phyloP scores from a whole-genome alignment of 2,797 vertebrate genomes.

The Periparus ater region DNA sequence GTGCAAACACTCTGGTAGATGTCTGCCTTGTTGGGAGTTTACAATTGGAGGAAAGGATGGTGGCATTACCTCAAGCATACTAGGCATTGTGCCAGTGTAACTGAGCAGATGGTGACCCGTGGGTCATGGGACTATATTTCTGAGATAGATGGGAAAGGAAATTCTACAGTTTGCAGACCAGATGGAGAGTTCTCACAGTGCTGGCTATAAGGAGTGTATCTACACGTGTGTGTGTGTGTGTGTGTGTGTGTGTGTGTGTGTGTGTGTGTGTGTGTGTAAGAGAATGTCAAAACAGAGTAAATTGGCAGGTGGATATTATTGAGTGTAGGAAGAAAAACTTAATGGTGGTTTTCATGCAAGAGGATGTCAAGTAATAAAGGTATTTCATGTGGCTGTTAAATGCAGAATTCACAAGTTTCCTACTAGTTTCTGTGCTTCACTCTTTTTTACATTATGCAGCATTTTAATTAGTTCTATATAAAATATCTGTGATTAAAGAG shows the following conservation, averaged over 20 bases:
- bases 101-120: conserved; percentile 87
- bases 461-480: neutral
- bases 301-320: conserved; percentile 19
- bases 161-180: conserved; percentile 73
- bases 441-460: neutral
- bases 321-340: neutral
- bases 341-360: neutral
- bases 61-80: conserved; percentile 76
- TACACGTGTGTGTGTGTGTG: neutral
- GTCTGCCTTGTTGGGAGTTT: conserved; percentile 72
- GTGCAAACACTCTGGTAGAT: conserved; percentile 73
- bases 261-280: neutral
- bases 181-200: conserved; percentile 73
- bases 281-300: conserved; percentile 38
- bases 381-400: conserved; percentile 5
- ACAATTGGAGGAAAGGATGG: conserved; percentile 77
- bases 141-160: conserved; percentile 77
- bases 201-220: conserved; percentile 24
- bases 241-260: neutral
- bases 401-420: neutral
- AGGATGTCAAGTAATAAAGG: neutral
- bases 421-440: neutral
- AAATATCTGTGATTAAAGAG: neutral
- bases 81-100: conserved; percentile 82
- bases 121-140: conserved; percentile 82